phyloP scores from a whole-genome alignment of 2,113 vertebrate species.

The Willisornis vidua region DNA sequence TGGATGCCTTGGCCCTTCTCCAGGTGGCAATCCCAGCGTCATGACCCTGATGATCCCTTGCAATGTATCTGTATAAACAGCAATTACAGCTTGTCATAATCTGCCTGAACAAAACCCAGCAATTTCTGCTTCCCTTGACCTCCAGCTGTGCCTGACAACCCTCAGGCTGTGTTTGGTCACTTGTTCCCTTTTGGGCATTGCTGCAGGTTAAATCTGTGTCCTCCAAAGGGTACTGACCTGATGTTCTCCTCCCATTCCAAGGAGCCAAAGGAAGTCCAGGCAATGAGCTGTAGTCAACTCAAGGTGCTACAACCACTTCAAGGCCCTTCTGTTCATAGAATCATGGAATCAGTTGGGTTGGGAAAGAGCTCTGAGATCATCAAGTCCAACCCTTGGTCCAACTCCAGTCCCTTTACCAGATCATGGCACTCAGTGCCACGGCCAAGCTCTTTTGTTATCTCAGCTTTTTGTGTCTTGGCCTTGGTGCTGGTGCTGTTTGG shows the following conservation, averaged over 20 bases:
- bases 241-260: not conserved
- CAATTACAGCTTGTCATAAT: too few relatives aligned
- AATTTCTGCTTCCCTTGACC: not conserved
- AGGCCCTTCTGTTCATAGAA: not conserved
- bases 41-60: too few relatives aligned
- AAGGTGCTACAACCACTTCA: not conserved
- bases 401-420: too few relatives aligned
- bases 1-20: too few relatives aligned
- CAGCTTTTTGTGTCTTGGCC: not conserved
- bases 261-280: not conserved
- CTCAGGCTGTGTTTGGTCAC: not conserved
- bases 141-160: not conserved
- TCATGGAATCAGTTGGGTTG: too few relatives aligned
- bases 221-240: not conserved
- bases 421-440: too few relatives aligned
- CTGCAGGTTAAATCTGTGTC: not conserved
- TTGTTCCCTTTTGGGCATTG: not conserved
- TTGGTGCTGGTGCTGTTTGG: not conserved
- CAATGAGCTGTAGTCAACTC: not conserved
- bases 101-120: not conserved
- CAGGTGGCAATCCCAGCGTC: too few relatives aligned
- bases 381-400: too few relatives aligned
- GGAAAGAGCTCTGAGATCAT: too few relatives aligned
- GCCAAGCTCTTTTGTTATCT: not conserved
- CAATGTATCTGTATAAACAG: too few relatives aligned